Percentiles rank a stretch among this genome's conserved stretches.
phyloP scores from a whole-genome alignment of 2,888 invertebrate species.

The Timema cristinae region DNA sequence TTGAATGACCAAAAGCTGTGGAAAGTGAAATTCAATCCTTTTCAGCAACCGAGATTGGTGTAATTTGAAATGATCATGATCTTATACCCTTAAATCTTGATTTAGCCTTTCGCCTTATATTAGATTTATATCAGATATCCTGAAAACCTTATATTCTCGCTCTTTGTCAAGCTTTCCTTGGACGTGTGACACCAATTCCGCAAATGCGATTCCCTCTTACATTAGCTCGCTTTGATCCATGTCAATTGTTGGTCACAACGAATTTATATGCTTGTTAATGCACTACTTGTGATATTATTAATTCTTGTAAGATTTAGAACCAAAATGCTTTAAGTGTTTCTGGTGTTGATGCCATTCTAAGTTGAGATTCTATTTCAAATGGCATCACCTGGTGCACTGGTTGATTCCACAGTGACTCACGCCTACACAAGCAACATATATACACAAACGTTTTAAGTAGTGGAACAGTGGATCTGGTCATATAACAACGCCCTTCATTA shows the following conservation, averaged over 20 bases:
- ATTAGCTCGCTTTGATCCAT: neutral
- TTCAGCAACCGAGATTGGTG: neutral
- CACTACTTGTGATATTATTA: slow-evolving; percentile 12
- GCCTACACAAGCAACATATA: slow-evolving; percentile 12
- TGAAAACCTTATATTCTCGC: neutral
- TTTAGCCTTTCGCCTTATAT: neutral
- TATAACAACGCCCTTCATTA: neutral
- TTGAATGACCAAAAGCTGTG: neutral
- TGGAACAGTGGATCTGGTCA: neutral
- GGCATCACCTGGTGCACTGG: slow-evolving; percentile 2
- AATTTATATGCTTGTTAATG: neutral
- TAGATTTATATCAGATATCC: slow-evolving; percentile 1
- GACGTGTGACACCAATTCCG: neutral
- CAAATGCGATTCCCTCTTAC: neutral
- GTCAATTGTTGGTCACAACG: neutral
- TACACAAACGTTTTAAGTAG: neutral
- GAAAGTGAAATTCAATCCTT: neutral
- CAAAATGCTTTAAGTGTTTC: neutral
- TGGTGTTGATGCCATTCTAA: neutral
- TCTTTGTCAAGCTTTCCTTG: slow-evolving; percentile 1
- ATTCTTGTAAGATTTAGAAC: neutral
- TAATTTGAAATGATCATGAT: neutral
- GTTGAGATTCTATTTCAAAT: slow-evolving; percentile 2
- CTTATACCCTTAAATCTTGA: neutral
- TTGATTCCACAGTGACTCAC: neutral